Evolutionary conservation across 2,113 vertebrate genomes (phyloP), one percentile per base, ranked within the genome.

Genomic region (Triplophysa siluroides): DNA sequence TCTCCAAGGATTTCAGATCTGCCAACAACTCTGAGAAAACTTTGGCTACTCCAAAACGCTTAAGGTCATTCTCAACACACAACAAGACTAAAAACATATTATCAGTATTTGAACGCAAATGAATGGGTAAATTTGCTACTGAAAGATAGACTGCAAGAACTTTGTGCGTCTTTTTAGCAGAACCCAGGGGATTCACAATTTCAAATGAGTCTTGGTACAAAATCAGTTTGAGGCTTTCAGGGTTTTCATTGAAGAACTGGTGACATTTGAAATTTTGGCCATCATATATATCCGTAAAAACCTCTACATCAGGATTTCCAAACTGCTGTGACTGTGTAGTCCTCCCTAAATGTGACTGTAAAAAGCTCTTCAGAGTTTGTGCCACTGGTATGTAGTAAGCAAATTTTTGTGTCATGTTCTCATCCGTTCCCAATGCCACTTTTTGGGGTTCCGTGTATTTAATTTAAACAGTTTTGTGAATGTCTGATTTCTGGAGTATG

Each of bases 361-460:
- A 82, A 47, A 78, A 75, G 56, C 47, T 43, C 54, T 43, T 76
- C 26, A 83, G 66, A 76, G 78, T 83, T 71, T 83, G 54, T 71
- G 58, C 38, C 62, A 83, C 64, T 76, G 71, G 82, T 77, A 83
- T 45, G 26, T 77, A 76, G 73, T 47, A 63, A 47, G 21, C 73
- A 45, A 8, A 61, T 63, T 47, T 74, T 68, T 80, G 56, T 58
- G 66, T 76, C 78, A 68, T 80, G 38, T 80, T 83, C 62, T 80
- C 82, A 76, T 76, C 71, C 21, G 50, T 84, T 76, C 84, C 80
- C 78, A 84, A 76, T 72, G 41, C 13, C 70, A 83, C 65, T 83
- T 85, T 75, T 73, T 83, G 29, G 61, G 84, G 84, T 79, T 83
- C 78, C 4, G 60, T 85, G 75, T 84, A 86, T 24, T 81, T 78